A percentile compares a stretch with the other conserved stretches of the same genome.
These are phyloP conservation scores for Leptinotarsa lineolata DNA, from an alignment of 1,140 invertebrate species.

Conservation along the genomic window DNA sequence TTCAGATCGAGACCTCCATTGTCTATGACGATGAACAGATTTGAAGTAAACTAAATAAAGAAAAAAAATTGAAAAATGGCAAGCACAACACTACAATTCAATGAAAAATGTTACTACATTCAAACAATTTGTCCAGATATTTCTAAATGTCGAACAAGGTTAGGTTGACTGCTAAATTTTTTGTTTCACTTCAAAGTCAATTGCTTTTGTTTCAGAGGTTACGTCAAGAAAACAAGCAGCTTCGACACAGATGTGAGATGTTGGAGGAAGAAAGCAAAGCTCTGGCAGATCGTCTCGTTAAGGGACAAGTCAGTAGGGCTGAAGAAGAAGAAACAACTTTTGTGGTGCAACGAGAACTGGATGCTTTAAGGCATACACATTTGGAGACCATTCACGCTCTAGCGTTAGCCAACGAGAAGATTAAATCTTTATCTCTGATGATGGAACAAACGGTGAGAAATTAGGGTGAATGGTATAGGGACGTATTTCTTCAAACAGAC, in stretches of 20 bases:
- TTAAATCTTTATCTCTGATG: slow-evolving; percentile 71
- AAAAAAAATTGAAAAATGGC: no score
- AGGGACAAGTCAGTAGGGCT: slow-evolving; percentile 94
- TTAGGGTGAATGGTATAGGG: no score
- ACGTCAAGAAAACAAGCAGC: slow-evolving; percentile 90
- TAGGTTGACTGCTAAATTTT: no score
- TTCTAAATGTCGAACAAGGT: no score
- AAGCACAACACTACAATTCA: no score
- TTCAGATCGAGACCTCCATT: no score
- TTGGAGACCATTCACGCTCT: slow-evolving; percentile 81
- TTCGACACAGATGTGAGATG: slow-evolving; percentile 92
- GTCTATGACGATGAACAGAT: no score
- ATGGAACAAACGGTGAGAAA: slow-evolving; percentile 70
- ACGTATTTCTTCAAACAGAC: no score
- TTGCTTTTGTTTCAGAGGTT: slow-evolving; percentile 71
- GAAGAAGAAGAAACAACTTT: slow-evolving; percentile 88
- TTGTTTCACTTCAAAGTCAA: no score
- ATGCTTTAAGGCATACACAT: slow-evolving; percentile 74
- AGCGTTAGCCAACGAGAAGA: slow-evolving; percentile 82
- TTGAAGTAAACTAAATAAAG: no score
- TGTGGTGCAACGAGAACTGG: slow-evolving; percentile 68
- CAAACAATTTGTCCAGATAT: no score
- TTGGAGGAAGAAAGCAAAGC: slow-evolving; percentile 89
- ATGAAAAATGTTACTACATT: no score
- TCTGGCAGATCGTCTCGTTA: slow-evolving; percentile 89